Evolutionary conservation across 2,113 vertebrate species (phyloP), one percentile per base, ranked within the genome.

Genomic region (Gasterosteus nipponicus): DNA sequence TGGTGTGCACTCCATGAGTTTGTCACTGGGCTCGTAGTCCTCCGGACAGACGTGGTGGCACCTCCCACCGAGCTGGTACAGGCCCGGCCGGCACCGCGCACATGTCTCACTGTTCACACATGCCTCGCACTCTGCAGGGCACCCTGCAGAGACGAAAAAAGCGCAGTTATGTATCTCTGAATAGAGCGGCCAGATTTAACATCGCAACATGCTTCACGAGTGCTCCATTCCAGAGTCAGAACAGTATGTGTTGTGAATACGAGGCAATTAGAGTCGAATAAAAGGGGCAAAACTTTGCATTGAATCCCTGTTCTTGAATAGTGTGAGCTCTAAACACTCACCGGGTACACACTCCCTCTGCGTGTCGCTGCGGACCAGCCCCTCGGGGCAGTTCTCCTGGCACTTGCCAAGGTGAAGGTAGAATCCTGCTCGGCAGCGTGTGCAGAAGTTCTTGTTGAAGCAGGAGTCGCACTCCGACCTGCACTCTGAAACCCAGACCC

Each of bases 401-500:
- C 98, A 99, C 94, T 97, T 98, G 86, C 98, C 98, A 87, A 93
- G 96, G 92, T 96, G 94, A 90, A 99, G 95, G 92, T 98, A 99
- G 93, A 96, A 97, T 64, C 96, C 97, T 74, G 92, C 94, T 95
- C 96, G 97, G 94, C 98, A 99, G 69, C 97, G 97, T 61, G 96
- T 98, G 94, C 98, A 99, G 95, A 99, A 99, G 94, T 98, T 99
- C 94, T 95, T 97, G 94, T 97, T 96, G 94, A 99, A 99, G 95
- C 97, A 99, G 84, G 97, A 97, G 85, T 99, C 98, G 87, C 98
- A 99, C 93, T 99, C 98, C 80, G 96, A 94, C 94, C 96, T 96
- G 92, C 98, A 99, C 95, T 97, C 98, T 99, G 95, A 94, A 89
- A 79, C 86, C 90, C 72, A 89, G 81, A 85, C 80, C 75, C 83